phyloP scores from a whole-genome alignment of 2,888 invertebrate species.

The Platycheirus rosarum region DNA sequence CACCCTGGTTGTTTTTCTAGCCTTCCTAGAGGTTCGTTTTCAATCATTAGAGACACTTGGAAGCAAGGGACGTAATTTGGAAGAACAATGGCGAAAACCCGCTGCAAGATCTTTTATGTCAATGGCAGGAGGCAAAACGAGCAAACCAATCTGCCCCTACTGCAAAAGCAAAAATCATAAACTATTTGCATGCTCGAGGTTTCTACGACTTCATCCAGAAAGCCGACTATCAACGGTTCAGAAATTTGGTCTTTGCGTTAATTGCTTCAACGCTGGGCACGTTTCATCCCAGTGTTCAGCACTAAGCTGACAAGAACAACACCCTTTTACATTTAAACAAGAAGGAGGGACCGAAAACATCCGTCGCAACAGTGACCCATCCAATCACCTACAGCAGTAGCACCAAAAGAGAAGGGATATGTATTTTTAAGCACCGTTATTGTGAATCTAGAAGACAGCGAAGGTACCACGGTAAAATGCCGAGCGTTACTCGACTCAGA shows the following conservation, averaged over 20 bases:
- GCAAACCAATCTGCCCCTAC: not conserved
- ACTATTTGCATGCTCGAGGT: no score
- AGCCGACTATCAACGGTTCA: not conserved
- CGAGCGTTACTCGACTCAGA: no score
- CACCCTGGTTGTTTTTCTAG: no score
- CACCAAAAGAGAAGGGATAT: not conserved
- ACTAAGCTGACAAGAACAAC: not conserved
- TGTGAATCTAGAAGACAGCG: no score
- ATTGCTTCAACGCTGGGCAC: not conserved
- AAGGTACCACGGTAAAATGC: no score
- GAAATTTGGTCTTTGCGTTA: not conserved
- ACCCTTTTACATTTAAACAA: no score
- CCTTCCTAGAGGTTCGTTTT: not conserved
- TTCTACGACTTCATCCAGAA: not conserved
- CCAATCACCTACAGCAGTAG: not conserved
- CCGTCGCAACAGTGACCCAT: not conserved
- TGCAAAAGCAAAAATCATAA: no score
- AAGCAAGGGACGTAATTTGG: not conserved
- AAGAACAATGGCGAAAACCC: no score
- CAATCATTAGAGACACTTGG: not conserved
- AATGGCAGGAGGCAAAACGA: no score
- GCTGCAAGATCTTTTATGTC: no score
- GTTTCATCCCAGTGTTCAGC: not conserved
- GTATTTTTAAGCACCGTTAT: no score
- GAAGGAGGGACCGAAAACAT: not conserved